Conservation (phyloP, 2,797 vertebrate species). For the Poecile montanus region DNA sequence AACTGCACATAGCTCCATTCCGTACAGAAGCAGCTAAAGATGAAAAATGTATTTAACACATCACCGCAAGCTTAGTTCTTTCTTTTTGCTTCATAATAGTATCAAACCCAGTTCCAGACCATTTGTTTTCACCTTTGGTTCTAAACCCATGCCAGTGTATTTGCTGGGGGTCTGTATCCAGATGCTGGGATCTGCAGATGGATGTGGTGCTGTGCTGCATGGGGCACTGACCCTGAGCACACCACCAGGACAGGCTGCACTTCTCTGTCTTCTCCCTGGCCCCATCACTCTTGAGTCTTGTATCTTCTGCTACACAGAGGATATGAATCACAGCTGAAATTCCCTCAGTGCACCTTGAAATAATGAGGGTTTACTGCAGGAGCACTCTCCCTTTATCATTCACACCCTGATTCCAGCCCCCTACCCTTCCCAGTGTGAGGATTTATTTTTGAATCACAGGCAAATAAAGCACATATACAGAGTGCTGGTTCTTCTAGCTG, state of each 20-base stretch:
- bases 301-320: not conserved
- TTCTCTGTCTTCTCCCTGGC: not conserved
- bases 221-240: rapidly evolving
- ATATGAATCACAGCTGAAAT: not conserved
- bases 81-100: not conserved
- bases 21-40: not conserved
- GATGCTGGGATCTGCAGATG: rapidly evolving
- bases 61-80: not conserved
- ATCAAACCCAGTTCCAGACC: not conserved
- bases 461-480: not conserved
- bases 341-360: not conserved
- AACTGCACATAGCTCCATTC: not conserved
- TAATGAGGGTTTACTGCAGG: not conserved
- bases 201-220: rapidly evolving
- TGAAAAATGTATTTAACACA: not conserved
- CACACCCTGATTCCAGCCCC: not conserved
- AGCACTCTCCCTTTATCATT: not conserved
- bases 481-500: not conserved
- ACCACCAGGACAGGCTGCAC: not conserved
- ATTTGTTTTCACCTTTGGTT: not conserved
- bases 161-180: not conserved
- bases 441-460: constrained; percentile 16
- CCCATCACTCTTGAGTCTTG: rapidly evolving
- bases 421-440: not conserved
- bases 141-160: rapidly evolving